Evolutionary conservation across 2,888 invertebrate species (phyloP).

Genomic region (Leptinotarsa juncta): DNA sequence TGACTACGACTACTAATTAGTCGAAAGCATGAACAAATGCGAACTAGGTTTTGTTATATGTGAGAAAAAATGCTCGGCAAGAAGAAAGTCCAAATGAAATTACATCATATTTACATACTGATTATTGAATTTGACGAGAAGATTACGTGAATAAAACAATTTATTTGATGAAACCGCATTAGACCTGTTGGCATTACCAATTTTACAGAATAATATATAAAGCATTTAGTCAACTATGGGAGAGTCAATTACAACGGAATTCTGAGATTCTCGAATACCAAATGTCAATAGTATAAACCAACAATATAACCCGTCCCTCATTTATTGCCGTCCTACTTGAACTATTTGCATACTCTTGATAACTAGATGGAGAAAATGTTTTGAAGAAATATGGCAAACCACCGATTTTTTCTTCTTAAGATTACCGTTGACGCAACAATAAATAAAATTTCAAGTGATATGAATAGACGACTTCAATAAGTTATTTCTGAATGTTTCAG

Average conservation of each 20-base stretch:
- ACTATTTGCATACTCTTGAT: neutral
- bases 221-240: neutral
- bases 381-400: neutral
- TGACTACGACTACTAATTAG: neutral
- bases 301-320: neutral
- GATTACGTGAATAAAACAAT: conserved; percentile 10
- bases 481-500: no score
- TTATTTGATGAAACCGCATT: conserved; percentile 10
- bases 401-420: no score
- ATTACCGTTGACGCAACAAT: no score
- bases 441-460: no score
- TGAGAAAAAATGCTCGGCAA: neutral
- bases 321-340: conserved; percentile 1
- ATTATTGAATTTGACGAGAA: conserved; percentile 14
- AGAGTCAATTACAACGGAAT: conserved; percentile 11
- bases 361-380: neutral
- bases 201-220: neutral
- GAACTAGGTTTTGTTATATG: neutral
- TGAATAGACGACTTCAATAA: no score
- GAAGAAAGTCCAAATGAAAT: conserved; percentile 7
- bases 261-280: neutral
- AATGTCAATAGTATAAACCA: conserved; percentile 12
- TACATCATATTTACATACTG: conserved; percentile 9
- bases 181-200: neutral
- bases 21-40: neutral